These are phyloP conservation scores for Manis pentadactyla DNA, from an alignment of 2,797 vertebrate species.

Conservation along the genomic window DNA sequence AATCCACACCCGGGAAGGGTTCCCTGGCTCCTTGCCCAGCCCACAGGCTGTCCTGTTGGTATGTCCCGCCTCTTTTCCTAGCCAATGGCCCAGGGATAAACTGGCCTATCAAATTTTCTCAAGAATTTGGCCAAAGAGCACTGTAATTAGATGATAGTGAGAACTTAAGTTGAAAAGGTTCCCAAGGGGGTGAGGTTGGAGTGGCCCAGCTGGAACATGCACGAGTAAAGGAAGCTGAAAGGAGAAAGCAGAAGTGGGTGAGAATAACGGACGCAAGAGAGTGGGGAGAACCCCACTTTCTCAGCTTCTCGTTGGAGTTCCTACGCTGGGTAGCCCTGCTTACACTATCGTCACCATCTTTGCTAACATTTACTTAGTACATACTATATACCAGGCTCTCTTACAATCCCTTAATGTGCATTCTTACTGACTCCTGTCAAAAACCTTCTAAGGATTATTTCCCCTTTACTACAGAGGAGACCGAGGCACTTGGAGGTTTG, in stretches of 20 bases:
- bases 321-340: not conserved
- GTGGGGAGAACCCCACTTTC: not conserved
- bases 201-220: not conserved
- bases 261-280: not conserved
- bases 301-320: not conserved
- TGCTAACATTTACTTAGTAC: not conserved
- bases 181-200: not conserved
- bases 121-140: not conserved
- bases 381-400: not conserved
- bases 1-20: not conserved
- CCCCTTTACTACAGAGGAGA: not conserved
- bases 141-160: slow-evolving; percentile 4
- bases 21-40: not conserved
- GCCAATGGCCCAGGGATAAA: not conserved
- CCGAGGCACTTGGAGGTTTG: not conserved
- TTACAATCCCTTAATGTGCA: not conserved
- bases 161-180: not conserved
- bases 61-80: not conserved
- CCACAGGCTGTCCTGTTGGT: not conserved
- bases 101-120: not conserved
- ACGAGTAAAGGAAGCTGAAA: not conserved
- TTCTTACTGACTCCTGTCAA: slow-evolving; percentile 8
- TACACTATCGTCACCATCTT: not conserved
- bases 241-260: not conserved
- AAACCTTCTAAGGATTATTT: not conserved